A percentile compares a stretch with the other conserved stretches of the same genome.
Conservation (phyloP, 2,113 vertebrate species). For the Petrocephalus microphthalmus region DNA sequence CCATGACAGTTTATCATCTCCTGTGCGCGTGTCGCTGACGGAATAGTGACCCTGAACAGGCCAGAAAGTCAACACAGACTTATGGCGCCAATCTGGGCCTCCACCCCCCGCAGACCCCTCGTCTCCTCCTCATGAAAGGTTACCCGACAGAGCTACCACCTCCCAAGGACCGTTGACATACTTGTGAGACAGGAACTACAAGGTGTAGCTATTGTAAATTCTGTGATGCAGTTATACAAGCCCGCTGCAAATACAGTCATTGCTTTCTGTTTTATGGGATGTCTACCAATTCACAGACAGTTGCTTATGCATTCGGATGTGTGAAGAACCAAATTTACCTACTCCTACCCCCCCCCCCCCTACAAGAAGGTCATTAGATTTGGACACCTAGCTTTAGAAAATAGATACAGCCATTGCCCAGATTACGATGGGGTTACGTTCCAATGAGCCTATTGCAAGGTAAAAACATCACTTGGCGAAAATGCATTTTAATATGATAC, state of each 20-base stretch:
- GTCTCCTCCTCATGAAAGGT: background rate
- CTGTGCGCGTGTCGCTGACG: background rate
- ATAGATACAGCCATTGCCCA: background rate
- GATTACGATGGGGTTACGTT: no score
- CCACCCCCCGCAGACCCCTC: background rate
- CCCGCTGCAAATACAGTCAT: background rate
- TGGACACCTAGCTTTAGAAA: background rate
- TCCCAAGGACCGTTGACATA: background rate
- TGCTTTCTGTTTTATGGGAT: background rate
- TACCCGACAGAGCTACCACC: background rate
- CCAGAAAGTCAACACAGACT: conserved; percentile 1
- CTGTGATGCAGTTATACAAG: background rate
- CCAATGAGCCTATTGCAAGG: no score
- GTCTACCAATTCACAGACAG: background rate
- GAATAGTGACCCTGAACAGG: background rate
- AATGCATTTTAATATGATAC: no score
- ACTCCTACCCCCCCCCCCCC: background rate
- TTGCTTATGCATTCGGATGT: background rate
- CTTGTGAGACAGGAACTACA: background rate
- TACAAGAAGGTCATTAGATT: background rate
- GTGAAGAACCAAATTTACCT: background rate
- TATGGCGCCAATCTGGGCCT: background rate
- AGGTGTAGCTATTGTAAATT: background rate
- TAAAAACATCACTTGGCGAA: no score
- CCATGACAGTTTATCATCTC: background rate